These are phyloP conservation scores for Bryconaethiops microstoma DNA, from an alignment of 2,797 vertebrate genomes.

Conservation along the genomic window DNA sequence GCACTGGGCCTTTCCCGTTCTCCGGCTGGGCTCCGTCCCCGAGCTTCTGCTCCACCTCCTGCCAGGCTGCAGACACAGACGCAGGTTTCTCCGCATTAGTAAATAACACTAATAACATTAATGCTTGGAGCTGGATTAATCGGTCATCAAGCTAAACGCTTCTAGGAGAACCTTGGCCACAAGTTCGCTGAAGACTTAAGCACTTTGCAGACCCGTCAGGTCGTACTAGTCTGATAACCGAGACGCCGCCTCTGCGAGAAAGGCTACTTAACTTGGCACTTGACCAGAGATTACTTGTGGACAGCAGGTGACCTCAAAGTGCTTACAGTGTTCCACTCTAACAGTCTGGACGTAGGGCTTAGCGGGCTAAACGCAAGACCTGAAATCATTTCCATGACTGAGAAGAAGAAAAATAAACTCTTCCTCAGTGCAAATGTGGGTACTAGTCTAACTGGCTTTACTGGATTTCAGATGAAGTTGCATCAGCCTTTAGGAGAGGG, in stretches of 20 bases:
- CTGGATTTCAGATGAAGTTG: slow-evolving; percentile 14
- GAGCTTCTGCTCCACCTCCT: slow-evolving; percentile 91
- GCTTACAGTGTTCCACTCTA: background rate
- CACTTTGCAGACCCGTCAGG: background rate
- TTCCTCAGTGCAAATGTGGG: background rate
- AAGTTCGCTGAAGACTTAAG: background rate
- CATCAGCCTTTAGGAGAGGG: slow-evolving; percentile 36
- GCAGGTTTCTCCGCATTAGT: background rate
- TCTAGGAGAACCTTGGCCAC: no score
- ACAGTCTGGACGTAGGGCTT: background rate
- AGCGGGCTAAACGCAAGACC: background rate
- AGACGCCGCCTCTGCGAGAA: background rate
- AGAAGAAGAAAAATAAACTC: background rate
- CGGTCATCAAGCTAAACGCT: background rate
- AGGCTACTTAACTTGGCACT: background rate
- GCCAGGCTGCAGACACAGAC: slow-evolving; percentile 83
- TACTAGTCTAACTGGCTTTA: background rate
- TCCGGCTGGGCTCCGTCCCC: slow-evolving; percentile 69
- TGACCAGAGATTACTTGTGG: background rate
- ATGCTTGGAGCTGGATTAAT: background rate
- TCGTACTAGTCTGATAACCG: background rate
- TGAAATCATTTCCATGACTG: background rate
- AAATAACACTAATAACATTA: background rate
- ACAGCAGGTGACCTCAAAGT: slow-evolving; percentile 3
- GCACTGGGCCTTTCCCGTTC: slow-evolving; percentile 76